Conservation (phyloP, 2,888 invertebrate genomes). For the Lasiommata megera region DNA sequence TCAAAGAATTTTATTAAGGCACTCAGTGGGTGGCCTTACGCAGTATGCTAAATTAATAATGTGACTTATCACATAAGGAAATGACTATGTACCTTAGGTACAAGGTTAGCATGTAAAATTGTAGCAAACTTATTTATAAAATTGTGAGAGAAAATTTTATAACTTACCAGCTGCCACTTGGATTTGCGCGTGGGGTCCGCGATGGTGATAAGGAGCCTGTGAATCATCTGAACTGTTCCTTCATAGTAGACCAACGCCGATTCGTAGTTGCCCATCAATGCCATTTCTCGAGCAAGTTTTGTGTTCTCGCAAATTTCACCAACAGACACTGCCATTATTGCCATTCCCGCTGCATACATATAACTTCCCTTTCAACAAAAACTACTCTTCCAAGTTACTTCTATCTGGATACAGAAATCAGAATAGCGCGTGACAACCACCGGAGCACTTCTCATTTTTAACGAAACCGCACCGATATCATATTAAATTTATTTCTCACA, state of each 20-base stretch:
- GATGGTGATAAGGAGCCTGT: slow-evolving; percentile 89
- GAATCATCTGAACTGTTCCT: slow-evolving; percentile 95
- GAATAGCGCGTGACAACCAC: slow-evolving; percentile 59
- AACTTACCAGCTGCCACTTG: slow-evolving; percentile 93
- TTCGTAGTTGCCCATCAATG: slow-evolving; percentile 97
- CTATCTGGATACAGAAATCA: slow-evolving; percentile 41
- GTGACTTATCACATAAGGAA: slow-evolving; percentile 67
- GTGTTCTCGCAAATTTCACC: slow-evolving; percentile 97
- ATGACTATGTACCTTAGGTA: slow-evolving; percentile 38
- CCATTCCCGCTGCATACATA: slow-evolving; percentile 83
- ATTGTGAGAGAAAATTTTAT: slow-evolving; percentile 27
- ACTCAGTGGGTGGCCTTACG: slow-evolving; percentile 63
- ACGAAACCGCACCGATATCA: slow-evolving; percentile 30
- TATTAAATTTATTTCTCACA: slow-evolving; percentile 41
- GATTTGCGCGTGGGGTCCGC: slow-evolving; percentile 90
- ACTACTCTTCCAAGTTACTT: slow-evolving; percentile 29
- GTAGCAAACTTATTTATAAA: no score
- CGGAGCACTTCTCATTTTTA: slow-evolving; percentile 61
- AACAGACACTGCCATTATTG: slow-evolving; percentile 93
- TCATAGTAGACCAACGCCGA: slow-evolving; percentile 96
- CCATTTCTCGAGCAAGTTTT: slow-evolving; percentile 96
- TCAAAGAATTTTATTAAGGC: slow-evolving; percentile 40
- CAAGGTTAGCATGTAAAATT: background rate
- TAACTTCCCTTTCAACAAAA: slow-evolving; percentile 63
- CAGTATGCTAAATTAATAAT: slow-evolving; percentile 62